Conservation (phyloP, 2,797 vertebrate genomes). For the Phalanger gymnotis region DNA sequence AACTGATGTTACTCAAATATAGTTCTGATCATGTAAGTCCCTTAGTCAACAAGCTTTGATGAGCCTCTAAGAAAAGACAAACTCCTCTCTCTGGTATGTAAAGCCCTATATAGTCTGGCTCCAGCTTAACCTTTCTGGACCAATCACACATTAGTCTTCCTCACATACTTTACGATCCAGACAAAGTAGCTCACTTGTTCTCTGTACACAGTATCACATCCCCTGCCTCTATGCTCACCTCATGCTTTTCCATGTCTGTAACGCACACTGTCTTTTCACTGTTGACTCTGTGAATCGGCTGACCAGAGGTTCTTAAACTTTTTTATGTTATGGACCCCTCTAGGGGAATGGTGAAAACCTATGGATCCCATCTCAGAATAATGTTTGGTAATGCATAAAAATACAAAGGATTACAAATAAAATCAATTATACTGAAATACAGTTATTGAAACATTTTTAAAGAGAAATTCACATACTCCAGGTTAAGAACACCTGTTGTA, state of each 20-base stretch:
- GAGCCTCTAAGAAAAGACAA: neutral
- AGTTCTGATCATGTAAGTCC: neutral
- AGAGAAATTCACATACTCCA: neutral
- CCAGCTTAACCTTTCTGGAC: neutral
- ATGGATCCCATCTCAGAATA: neutral
- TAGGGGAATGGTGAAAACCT: neutral
- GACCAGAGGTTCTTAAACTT: neutral
- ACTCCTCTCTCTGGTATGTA: neutral
- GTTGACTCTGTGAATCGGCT: neutral
- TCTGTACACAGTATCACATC: neutral
- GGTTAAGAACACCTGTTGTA: neutral
- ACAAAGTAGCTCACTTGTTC: neutral
- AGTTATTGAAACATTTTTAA: neutral
- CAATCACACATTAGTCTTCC: neutral
- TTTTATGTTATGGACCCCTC: neutral
- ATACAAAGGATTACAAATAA: neutral
- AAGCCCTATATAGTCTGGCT: neutral
- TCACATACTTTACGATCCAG: neutral
- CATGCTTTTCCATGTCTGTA: neutral
- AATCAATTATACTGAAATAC: neutral
- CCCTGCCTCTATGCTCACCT: neutral
- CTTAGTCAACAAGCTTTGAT: neutral
- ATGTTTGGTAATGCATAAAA: neutral
- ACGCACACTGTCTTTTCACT: neutral
- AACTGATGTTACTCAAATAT: neutral